These are phyloP conservation scores for Mycteria americana DNA, from an alignment of 2,797 vertebrate genomes.

Conservation along the genomic window DNA sequence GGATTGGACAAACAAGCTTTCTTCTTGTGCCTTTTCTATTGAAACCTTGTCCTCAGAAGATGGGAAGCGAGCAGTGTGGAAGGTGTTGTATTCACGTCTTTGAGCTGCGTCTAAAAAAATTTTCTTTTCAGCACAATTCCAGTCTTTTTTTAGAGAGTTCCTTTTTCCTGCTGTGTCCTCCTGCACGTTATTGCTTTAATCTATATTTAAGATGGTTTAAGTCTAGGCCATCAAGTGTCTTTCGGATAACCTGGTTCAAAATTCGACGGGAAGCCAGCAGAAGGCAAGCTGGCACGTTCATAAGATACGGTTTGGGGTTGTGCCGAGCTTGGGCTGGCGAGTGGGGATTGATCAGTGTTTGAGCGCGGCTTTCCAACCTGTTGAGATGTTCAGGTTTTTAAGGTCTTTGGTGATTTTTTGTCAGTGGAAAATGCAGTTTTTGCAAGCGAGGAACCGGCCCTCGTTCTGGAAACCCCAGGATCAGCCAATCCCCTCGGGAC, in stretches of 20 bases:
- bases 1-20: not conserved
- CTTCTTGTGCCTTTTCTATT: not conserved
- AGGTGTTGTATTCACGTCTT: not conserved
- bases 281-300: not conserved
- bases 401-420: not conserved
- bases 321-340: fast-evolving
- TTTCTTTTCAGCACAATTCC: not conserved
- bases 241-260: not conserved
- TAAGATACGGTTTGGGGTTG: not conserved
- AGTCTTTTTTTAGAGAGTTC: not conserved
- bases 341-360: not conserved
- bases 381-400: not conserved
- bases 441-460: not conserved
- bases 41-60: not conserved
- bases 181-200: not conserved
- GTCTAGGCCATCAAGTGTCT: not conserved
- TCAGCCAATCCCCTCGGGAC: not conserved
- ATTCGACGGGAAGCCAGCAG: not conserved
- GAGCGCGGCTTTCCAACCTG: fast-evolving
- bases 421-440: not conserved
- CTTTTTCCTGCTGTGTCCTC: not conserved
- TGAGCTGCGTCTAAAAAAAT: not conserved
- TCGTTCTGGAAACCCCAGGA: not conserved
- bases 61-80: not conserved
- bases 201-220: not conserved